Conservation (phyloP, 2,797 vertebrate species). For the Alosa sapidissima region DNA sequence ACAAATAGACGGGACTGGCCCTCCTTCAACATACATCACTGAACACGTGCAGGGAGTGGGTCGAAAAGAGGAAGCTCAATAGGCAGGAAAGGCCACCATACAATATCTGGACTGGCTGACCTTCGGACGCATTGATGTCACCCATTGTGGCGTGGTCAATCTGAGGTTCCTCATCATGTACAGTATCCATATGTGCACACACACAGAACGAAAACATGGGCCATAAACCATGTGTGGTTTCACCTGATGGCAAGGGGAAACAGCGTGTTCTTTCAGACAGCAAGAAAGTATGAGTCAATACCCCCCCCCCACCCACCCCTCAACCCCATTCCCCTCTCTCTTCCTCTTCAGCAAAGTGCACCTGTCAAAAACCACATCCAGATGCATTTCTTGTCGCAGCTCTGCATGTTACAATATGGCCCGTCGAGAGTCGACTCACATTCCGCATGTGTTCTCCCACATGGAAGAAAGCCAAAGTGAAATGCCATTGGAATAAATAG, state of each 20-base stretch:
- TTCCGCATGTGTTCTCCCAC: constrained; percentile 20
- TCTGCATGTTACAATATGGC: neutral
- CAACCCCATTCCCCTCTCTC: neutral
- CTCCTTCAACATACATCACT: constrained; percentile 46
- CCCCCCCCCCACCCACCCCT: too few relatives aligned
- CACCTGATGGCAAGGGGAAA: neutral
- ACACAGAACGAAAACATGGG: neutral
- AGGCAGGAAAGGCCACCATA: neutral
- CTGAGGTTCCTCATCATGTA: neutral
- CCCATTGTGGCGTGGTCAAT: too few relatives aligned
- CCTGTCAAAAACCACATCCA: constrained; percentile 3
- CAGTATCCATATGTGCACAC: neutral
- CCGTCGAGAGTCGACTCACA: neutral
- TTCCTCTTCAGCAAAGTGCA: neutral
- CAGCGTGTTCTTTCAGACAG: neutral
- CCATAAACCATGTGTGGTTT: neutral
- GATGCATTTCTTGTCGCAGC: neutral
- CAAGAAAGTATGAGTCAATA: neutral
- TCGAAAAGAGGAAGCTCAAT: constrained; percentile 25
- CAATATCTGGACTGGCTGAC: neutral
- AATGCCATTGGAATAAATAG: neutral
- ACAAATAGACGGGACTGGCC: constrained; percentile 53
- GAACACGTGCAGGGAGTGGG: constrained; percentile 46
- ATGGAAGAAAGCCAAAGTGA: constrained; percentile 2
- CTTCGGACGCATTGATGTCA: neutral